Percentiles rank a stretch among this genome's conserved stretches.
These are phyloP conservation scores for Dipodomys ordii DNA, from an alignment of 2,113 vertebrate genomes.

Conservation along the genomic window DNA sequence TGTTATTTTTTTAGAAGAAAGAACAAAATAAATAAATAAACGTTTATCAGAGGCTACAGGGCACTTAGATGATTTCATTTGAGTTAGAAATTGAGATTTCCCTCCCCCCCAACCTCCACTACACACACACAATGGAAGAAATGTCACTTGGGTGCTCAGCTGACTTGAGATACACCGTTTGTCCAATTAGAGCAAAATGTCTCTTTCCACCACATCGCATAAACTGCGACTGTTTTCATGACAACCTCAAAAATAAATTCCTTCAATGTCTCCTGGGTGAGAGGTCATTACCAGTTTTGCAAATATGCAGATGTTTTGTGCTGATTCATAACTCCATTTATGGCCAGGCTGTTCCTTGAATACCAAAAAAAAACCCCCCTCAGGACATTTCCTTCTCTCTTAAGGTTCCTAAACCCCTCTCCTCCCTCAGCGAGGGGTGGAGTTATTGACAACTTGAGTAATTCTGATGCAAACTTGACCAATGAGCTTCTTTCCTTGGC, in stretches of 20 bases:
- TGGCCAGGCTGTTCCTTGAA: background rate
- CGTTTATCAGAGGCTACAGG: background rate
- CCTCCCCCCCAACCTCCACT: too few relatives aligned
- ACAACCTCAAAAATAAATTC: background rate
- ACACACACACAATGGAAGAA: background rate
- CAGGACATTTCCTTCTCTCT: background rate
- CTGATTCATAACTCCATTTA: background rate
- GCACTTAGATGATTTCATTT: background rate
- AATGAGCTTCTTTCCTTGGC: background rate
- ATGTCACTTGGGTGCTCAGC: background rate
- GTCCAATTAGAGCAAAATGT: background rate
- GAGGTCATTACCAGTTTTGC: constrained; percentile 18
- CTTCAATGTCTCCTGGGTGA: background rate
- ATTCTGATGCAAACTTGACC: background rate
- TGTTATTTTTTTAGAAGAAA: too few relatives aligned
- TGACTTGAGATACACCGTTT: background rate
- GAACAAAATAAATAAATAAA: too few relatives aligned
- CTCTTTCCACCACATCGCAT: background rate
- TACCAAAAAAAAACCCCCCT: background rate
- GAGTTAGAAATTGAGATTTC: too few relatives aligned
- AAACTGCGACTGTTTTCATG: background rate
- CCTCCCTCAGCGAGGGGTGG: background rate
- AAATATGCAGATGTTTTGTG: constrained; percentile 9
- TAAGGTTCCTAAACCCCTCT: background rate
- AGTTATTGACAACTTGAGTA: constrained; percentile 24